Evolutionary conservation across 2,113 vertebrate genomes (phyloP).

Genomic region (Dicaeum eximium): DNA sequence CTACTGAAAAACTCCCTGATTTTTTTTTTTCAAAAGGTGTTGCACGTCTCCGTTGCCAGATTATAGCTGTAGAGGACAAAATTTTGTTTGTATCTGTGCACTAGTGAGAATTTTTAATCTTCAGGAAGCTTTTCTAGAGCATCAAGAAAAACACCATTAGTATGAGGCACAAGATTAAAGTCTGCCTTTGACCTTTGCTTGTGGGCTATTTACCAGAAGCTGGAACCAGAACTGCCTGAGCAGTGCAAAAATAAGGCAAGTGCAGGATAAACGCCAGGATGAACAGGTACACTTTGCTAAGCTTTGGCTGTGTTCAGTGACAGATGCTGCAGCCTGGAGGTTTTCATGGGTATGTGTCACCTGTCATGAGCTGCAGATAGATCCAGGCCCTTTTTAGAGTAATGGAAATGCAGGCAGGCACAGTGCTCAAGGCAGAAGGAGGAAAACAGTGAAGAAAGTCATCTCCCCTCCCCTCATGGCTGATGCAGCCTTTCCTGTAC

Average conservation of each 20-base stretch:
- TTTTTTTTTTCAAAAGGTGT: neutral
- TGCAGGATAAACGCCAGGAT: neutral
- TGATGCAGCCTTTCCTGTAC: neutral
- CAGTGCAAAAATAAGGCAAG: neutral
- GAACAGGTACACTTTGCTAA: neutral
- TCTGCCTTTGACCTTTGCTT: neutral
- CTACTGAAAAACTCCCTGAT: neutral
- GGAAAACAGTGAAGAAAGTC: neutral
- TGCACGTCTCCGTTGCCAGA: neutral
- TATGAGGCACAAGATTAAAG: neutral
- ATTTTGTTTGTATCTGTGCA: neutral
- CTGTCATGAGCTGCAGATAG: slow-evolving; percentile 16
- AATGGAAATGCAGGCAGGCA: neutral
- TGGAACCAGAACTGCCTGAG: neutral
- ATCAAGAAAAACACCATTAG: neutral
- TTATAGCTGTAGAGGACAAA: neutral
- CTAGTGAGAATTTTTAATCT: neutral
- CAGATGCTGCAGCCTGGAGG: neutral
- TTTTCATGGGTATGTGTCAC: slow-evolving; percentile 10
- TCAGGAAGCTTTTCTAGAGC: neutral
- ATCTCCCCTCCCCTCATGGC: neutral
- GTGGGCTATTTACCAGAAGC: neutral
- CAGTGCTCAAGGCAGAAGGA: neutral
- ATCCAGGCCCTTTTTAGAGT: slow-evolving; percentile 11
- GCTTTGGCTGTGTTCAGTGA: neutral